phyloP scores from a whole-genome alignment of 2,113 vertebrate genomes.

The Spilogale gracilis region DNA sequence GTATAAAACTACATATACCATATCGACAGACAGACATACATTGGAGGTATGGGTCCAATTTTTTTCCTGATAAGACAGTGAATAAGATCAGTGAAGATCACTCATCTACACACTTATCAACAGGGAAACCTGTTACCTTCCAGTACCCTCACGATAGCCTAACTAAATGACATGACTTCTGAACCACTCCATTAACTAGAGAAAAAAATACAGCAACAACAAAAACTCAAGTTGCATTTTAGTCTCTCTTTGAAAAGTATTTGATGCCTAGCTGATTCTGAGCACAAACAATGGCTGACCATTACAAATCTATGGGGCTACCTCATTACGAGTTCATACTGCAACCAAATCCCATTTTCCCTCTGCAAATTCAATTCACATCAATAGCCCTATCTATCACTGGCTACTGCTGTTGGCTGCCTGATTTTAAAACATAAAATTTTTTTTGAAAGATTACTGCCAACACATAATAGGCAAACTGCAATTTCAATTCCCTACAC shows the following conservation, averaged over 20 bases:
- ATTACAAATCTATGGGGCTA: conserved; percentile 92
- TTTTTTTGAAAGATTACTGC: conserved; percentile 87
- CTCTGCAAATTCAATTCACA: conserved; percentile 91
- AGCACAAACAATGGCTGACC: conserved; percentile 87
- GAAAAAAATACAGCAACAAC: neutral
- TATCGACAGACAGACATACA: neutral
- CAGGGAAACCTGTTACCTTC: neutral
- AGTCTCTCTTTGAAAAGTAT: conserved; percentile 35
- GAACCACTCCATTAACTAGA: neutral
- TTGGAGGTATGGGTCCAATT: neutral
- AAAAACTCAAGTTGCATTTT: neutral
- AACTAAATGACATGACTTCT: neutral
- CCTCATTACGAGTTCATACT: conserved; percentile 91
- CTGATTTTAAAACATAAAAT: conserved; percentile 87
- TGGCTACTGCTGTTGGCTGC: conserved; percentile 86
- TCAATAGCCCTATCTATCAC: conserved; percentile 90
- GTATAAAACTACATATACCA: neutral
- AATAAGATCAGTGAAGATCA: neutral
- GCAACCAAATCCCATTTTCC: conserved; percentile 94
- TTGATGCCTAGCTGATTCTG: conserved; percentile 56
- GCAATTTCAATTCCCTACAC: conserved; percentile 87
- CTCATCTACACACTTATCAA: neutral
- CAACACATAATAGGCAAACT: conserved; percentile 86
- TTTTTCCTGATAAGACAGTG: conserved; percentile 3
- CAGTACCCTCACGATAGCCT: neutral